A percentile compares a stretch with the other conserved stretches of the same genome.
These are phyloP conservation scores for Triplophysa rosa DNA, from an alignment of 2,113 vertebrate genomes.

Conservation along the genomic window DNA sequence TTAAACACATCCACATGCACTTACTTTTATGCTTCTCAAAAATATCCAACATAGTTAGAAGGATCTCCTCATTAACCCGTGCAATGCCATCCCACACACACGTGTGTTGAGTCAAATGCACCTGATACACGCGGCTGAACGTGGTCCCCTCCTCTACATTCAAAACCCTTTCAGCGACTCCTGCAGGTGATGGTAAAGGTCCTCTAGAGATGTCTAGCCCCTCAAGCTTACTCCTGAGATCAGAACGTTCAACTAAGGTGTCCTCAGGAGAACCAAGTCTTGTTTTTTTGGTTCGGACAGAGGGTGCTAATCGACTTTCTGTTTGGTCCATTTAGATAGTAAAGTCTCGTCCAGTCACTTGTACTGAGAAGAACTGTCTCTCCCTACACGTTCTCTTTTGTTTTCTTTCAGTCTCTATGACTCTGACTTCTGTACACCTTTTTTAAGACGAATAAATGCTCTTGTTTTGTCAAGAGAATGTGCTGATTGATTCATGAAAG, in stretches of 20 bases:
- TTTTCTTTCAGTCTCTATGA: neutral
- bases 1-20: neutral
- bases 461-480: constrained; percentile 34
- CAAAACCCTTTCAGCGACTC: neutral
- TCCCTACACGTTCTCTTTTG: neutral
- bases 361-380: neutral
- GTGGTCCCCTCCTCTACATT: constrained; percentile 16
- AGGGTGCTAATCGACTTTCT: neutral
- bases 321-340: constrained; percentile 17
- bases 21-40: constrained; percentile 56
- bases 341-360: neutral
- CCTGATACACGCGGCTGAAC: constrained; percentile 34
- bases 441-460: constrained; percentile 21
- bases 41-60: constrained; percentile 59
- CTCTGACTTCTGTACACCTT: neutral
- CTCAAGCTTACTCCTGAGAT: neutral
- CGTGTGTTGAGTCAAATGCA: constrained; percentile 51
- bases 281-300: neutral
- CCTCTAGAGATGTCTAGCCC: neutral
- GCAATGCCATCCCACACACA: constrained; percentile 61
- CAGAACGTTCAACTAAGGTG: neutral
- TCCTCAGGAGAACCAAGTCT: neutral
- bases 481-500: constrained; percentile 32
- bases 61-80: constrained; percentile 57
- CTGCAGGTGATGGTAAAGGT: neutral